phyloP scores from a whole-genome alignment of 1,140 invertebrate species.

The Tetramorium simillimum region DNA sequence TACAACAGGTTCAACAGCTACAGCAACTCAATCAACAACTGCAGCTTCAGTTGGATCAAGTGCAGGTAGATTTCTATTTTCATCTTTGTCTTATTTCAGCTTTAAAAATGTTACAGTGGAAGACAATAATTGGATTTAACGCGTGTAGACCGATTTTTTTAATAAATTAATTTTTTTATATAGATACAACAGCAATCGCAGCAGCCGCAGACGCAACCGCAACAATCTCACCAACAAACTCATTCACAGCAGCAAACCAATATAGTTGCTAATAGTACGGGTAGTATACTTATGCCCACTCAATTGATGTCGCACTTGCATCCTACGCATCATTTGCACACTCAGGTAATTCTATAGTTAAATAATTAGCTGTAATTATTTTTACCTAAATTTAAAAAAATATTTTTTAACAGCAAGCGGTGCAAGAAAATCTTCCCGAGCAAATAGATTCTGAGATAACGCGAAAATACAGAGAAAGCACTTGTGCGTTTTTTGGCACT shows the following conservation, averaged over 20 bases:
- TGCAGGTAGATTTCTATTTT: slow-evolving; percentile 71
- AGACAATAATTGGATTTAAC: not conserved
- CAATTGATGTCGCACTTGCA: slow-evolving; percentile 84
- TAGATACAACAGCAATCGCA: slow-evolving; percentile 84
- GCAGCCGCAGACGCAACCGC: slow-evolving; percentile 82
- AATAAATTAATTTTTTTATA: not conserved
- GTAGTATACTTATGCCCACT: slow-evolving; percentile 78
- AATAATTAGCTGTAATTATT: not conserved
- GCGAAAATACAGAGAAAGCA: slow-evolving; percentile 78
- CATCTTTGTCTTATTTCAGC: not conserved
- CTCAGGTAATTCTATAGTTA: slow-evolving; percentile 72
- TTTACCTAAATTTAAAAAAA: not conserved
- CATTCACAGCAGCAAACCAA: slow-evolving; percentile 74
- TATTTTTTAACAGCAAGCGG: slow-evolving; percentile 68
- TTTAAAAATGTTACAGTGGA: not conserved
- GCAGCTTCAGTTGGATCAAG: slow-evolving; percentile 83
- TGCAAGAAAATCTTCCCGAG: slow-evolving; percentile 77
- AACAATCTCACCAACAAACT: slow-evolving; percentile 74
- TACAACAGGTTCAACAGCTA: slow-evolving; percentile 83
- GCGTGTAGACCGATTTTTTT: not conserved
- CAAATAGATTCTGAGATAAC: slow-evolving; percentile 78
- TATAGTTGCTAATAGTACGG: slow-evolving; percentile 76
- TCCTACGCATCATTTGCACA: slow-evolving; percentile 79
- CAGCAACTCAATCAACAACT: slow-evolving; percentile 84
- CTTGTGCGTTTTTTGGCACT: slow-evolving; percentile 81